phyloP scores from a whole-genome alignment of 2,113 vertebrate genomes.

The Antechinus flavipes region DNA sequence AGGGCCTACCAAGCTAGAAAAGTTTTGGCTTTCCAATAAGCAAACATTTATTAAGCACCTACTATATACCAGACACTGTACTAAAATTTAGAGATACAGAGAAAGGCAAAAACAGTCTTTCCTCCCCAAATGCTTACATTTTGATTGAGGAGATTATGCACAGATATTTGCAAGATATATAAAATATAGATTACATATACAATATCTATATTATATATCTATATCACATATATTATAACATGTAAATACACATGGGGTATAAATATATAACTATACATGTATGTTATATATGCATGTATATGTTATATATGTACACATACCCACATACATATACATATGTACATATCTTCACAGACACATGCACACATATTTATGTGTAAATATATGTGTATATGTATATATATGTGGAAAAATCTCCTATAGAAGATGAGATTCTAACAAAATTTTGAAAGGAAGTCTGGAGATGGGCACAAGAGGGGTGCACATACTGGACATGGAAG shows the following conservation, averaged over 20 bases:
- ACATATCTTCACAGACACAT: background rate
- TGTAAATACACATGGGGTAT: no score
- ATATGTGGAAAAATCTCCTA: background rate
- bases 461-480: background rate
- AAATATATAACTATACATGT: no score
- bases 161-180: background rate
- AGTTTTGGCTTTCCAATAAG: background rate
- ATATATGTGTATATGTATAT: background rate
- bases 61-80: background rate
- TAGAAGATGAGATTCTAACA: background rate
- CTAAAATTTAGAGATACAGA: background rate
- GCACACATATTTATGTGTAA: background rate
- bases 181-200: background rate
- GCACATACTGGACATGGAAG: background rate
- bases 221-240: background rate
- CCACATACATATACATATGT: background rate
- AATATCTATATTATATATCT: background rate
- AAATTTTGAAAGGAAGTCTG: background rate
- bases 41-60: background rate
- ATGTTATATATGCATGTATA: background rate
- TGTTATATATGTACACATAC: background rate
- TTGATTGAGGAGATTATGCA: background rate
- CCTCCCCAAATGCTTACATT: background rate
- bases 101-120: background rate
- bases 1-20: background rate